Evolutionary conservation across 2,113 vertebrate species (phyloP).

Genomic region (Chaetodon auriga): DNA sequence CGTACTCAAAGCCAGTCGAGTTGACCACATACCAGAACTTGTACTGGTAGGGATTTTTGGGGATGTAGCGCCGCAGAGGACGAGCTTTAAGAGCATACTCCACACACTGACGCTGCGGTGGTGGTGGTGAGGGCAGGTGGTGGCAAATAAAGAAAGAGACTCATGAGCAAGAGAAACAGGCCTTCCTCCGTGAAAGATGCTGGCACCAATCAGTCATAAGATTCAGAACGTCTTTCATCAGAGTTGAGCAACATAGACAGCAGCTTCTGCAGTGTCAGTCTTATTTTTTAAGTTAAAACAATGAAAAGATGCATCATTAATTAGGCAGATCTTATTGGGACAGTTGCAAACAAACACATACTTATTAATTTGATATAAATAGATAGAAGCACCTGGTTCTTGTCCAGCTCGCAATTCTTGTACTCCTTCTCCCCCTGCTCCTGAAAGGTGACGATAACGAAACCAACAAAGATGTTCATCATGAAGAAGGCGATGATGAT

Average conservation of each 20-base stretch:
- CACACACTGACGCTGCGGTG: slow-evolving; percentile 94
- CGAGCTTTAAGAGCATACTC: slow-evolving; percentile 98
- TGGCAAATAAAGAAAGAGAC: slow-evolving; percentile 5
- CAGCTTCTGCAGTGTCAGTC: too few relatives aligned
- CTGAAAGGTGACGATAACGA: slow-evolving; percentile 99
- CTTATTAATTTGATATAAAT: neutral
- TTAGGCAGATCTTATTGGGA: neutral
- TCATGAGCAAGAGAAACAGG: neutral
- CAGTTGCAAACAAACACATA: neutral
- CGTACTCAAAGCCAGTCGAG: slow-evolving; percentile 97
- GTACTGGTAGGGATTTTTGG: slow-evolving; percentile 99
- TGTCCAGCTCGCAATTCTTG: slow-evolving; percentile 99
- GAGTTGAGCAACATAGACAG: neutral
- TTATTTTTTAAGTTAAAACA: neutral
- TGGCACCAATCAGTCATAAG: neutral
- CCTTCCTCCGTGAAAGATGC: neutral
- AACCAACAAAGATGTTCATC: slow-evolving; percentile 99
- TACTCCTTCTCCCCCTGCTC: slow-evolving; percentile 99
- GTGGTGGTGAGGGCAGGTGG: neutral
- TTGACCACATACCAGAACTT: slow-evolving; percentile 99
- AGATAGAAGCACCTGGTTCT: slow-evolving; percentile 91
- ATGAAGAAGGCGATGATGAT: slow-evolving; percentile 99
- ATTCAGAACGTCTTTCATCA: neutral
- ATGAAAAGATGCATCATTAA: neutral
- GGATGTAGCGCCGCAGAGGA: slow-evolving; percentile 95